These are phyloP conservation scores for Solenopsis invicta DNA, from an alignment of 1,140 invertebrate genomes.

Conservation along the genomic window DNA sequence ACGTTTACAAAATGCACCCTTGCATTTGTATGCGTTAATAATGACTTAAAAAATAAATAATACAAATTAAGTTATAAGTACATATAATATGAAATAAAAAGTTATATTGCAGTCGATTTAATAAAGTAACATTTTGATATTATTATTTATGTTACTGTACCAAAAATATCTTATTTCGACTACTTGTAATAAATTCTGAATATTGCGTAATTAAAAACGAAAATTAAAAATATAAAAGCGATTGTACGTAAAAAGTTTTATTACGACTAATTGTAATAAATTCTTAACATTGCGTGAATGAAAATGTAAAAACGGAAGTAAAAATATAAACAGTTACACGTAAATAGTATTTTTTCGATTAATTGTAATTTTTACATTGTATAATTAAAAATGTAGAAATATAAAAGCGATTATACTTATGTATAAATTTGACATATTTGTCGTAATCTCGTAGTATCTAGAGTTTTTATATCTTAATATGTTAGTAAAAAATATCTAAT, in stretches of 20 bases:
- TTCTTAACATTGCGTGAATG: background rate
- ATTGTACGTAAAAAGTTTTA: background rate
- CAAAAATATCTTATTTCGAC: background rate
- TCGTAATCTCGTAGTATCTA: background rate
- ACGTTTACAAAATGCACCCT: background rate
- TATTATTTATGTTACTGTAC: conserved; percentile 21
- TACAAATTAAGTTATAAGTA: conserved; percentile 7
- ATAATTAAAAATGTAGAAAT: conserved; percentile 6
- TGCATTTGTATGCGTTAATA: background rate
- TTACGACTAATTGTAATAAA: conserved; percentile 1
- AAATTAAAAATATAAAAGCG: no score
- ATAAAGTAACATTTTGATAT: conserved; percentile 30
- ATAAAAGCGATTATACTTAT: background rate
- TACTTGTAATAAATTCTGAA: conserved; percentile 1
- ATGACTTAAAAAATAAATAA: conserved; percentile 20
- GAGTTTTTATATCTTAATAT: no score
- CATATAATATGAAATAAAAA: background rate
- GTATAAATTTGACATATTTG: background rate
- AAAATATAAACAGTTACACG: no score
- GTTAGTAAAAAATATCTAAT: no score
- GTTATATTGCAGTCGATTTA: conserved; percentile 9
- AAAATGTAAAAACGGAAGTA: no score
- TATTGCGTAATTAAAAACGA: no score
- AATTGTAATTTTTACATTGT: background rate
- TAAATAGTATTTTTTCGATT: background rate